Conservation (phyloP, 2,113 vertebrate genomes). For the Azemiops feae region DNA sequence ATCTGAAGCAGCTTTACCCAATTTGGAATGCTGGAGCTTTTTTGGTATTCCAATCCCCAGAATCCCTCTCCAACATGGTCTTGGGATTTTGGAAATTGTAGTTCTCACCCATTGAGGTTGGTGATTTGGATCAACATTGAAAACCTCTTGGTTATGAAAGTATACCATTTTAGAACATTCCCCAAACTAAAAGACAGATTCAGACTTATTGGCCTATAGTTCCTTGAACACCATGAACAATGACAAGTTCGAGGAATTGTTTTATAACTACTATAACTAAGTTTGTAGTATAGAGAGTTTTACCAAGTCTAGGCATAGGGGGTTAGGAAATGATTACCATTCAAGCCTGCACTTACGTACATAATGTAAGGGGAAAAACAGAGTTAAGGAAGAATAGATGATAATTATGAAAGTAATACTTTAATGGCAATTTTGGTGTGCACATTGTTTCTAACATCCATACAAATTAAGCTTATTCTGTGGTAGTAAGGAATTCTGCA, state of each 20-base stretch:
- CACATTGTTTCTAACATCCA: not conserved
- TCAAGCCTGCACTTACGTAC: not conserved
- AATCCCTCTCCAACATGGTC: not conserved
- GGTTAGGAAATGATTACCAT: not conserved
- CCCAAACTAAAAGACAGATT: not conserved
- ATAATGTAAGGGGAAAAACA: not conserved
- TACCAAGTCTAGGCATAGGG: not conserved
- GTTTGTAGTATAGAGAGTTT: not conserved
- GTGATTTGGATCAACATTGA: not conserved
- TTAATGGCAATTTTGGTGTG: not conserved
- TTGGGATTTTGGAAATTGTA: not conserved
- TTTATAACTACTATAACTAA: not conserved
- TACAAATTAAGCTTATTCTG: not conserved
- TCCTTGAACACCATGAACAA: not conserved
- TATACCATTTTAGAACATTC: not conserved
- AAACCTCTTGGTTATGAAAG: not conserved
- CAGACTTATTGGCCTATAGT: not conserved
- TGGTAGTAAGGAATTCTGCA: not conserved
- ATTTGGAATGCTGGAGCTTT: not conserved
- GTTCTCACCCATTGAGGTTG: not conserved
- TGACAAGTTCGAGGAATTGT: not conserved
- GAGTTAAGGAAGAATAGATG: not conserved
- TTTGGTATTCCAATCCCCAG: not conserved
- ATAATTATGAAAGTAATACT: not conserved
- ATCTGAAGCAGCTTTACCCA: not conserved